Base-by-base conservation (phyloP, 2,888 invertebrate genomes). In the Drosophila leonis region DNA sequence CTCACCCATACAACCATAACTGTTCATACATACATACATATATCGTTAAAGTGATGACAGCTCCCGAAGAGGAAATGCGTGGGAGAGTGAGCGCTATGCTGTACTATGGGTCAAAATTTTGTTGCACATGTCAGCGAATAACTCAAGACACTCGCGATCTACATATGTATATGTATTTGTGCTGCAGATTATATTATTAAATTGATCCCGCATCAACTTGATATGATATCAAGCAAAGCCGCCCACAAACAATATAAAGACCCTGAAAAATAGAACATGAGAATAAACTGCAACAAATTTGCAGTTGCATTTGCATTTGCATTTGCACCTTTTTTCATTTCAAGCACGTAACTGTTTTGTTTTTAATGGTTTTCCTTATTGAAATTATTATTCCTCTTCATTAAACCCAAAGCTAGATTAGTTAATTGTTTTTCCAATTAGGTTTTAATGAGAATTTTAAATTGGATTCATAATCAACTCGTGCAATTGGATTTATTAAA, bases 131-230 rank as follows among this genome's bases (percentile, higher is more conserved):
- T 39, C 56, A 24, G 33, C 49, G 8, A 57, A 41, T 39, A 68
- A 33, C 31, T 35, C 7, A 15, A 33, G 31, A 29, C 18, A 31
- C 18, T 5, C 15, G 12, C 31, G 18, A 4, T 33, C 29, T 49
- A 12, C n/a, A 10, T 1, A 24, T 13, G 12, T 29, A 18, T 29
- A 29, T 13, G 29, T 12, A 27, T 39, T n/a, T 29, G n/a, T 12
- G 33, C 3, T 33, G 20, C 37, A 31, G 24, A 39, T 46, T 20
- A 39, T 18, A 56, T 54, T 15, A 18, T 18, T n/a, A 35, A 44
- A 44, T 44, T n/a, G 24, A 24, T 52, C 31, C n/a, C 37, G 48
- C 51, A 78, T 41, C 57, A 78, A 49, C 44, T 39, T 37, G 55
- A 74, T 46, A 54, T 29, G 29, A 12, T 62, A 42, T 68, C 52